These are phyloP conservation scores for Tipula confusa DNA, from an alignment of 2,888 invertebrate species.

Conservation along the genomic window DNA sequence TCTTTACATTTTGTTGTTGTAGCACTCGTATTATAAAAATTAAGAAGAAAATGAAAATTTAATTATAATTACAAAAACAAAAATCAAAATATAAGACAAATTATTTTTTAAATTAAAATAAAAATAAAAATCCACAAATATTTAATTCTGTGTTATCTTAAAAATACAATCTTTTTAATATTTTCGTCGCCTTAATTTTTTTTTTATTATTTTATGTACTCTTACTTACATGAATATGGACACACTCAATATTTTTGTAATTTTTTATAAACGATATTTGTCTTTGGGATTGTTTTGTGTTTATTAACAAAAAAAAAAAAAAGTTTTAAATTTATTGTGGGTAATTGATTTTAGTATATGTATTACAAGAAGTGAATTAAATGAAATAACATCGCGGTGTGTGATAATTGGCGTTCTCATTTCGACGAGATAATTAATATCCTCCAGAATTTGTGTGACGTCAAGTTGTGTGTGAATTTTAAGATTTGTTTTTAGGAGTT, in stretches of 20 bases:
- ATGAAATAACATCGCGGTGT: not conserved
- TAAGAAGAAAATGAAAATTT: not conserved
- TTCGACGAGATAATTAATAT: conserved; percentile 16
- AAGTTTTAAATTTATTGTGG: not conserved
- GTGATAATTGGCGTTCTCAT: conserved; percentile 6
- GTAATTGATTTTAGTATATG: not conserved
- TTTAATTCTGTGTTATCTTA: conserved; percentile 6
- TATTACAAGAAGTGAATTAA: not conserved
- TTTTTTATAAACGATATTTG: not conserved
- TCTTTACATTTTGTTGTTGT: not conserved
- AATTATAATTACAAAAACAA: not conserved
- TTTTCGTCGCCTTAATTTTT: not conserved
- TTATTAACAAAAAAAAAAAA: too few species aligned
- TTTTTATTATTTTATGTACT: too few species aligned
- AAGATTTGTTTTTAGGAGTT: not conserved
- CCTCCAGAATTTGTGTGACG: not conserved
- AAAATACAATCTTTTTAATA: not conserved
- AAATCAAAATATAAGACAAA: conserved; percentile 12
- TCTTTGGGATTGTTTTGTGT: not conserved
- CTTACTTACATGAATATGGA: too few species aligned
- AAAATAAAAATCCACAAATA: not conserved
- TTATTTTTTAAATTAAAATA: conserved; percentile 20
- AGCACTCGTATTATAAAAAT: not conserved
- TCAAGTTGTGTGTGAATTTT: not conserved
- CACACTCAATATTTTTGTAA: not conserved